A percentile compares a stretch with the other conserved stretches of the same genome.
These are phyloP conservation scores for Greenwoodochromis staneri DNA, from an alignment of 2,113 vertebrate species.

Conservation along the genomic window DNA sequence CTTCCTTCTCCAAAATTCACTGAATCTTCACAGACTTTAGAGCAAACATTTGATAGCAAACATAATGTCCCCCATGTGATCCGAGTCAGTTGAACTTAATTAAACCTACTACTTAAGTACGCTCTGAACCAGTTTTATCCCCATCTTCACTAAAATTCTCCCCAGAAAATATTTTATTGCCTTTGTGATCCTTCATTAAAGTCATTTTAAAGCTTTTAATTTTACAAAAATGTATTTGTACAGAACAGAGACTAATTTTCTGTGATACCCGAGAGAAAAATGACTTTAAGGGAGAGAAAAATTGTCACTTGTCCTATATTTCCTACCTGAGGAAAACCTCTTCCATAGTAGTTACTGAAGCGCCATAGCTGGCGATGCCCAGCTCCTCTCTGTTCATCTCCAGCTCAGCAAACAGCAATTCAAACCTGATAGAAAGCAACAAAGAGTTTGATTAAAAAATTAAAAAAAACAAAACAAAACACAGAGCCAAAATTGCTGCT, in stretches of 20 bases:
- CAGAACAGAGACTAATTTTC: not conserved
- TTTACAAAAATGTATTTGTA: not conserved
- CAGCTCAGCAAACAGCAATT: conserved; percentile 88
- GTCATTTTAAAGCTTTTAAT: not conserved
- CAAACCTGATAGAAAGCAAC: conserved; percentile 76
- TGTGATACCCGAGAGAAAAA: not conserved
- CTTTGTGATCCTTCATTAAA: not conserved
- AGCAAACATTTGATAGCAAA: not conserved
- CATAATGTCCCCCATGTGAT: not conserved
- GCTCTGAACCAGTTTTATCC: not conserved
- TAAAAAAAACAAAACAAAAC: not conserved
- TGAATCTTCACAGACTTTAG: not conserved
- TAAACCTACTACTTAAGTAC: not conserved
- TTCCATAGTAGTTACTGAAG: conserved; percentile 97
- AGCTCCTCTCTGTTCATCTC: conserved; percentile 89
- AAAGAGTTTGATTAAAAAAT: not conserved
- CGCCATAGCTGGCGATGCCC: conserved; percentile 93
- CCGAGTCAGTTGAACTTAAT: not conserved
- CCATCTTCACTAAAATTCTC: not conserved
- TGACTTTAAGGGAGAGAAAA: not conserved
- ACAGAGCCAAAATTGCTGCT: not conserved
- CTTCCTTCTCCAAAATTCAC: not conserved
- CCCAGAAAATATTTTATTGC: not conserved
- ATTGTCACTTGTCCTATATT: not conserved
- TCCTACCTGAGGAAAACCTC: conserved; percentile 92